phyloP scores from a whole-genome alignment of 2,113 vertebrate species.

The Grammatotria lemairii region DNA sequence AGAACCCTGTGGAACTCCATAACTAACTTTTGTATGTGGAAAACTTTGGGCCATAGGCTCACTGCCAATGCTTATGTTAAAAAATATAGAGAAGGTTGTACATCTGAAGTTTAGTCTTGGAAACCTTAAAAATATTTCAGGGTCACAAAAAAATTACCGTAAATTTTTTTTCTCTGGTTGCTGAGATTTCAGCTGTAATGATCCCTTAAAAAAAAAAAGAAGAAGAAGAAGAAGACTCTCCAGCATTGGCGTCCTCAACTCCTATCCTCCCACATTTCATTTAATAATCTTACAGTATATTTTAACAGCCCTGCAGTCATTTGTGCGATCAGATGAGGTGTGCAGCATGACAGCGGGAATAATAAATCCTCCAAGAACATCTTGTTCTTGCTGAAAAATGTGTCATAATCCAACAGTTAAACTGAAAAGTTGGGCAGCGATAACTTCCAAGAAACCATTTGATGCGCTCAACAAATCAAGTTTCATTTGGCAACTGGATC shows the following conservation, averaged over 20 bases:
- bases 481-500: neutral
- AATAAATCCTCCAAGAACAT: neutral
- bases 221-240: neutral
- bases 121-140: neutral
- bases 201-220: neutral
- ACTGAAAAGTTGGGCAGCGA: neutral
- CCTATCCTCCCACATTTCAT: neutral
- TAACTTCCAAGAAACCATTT: neutral
- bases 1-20: neutral
- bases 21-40: neutral
- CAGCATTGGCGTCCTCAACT: neutral
- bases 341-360: neutral
- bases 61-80: neutral
- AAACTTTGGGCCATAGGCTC: neutral
- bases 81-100: neutral
- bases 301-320: neutral
- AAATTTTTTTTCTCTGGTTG: neutral
- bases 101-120: neutral
- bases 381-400: neutral
- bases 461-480: neutral
- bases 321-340: neutral
- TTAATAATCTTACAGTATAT: neutral
- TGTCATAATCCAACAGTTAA: neutral
- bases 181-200: neutral
- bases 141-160: neutral